Base-by-base conservation (phyloP, 2,888 invertebrate genomes). In the Kuschelorhynchus macadamiae region DNA sequence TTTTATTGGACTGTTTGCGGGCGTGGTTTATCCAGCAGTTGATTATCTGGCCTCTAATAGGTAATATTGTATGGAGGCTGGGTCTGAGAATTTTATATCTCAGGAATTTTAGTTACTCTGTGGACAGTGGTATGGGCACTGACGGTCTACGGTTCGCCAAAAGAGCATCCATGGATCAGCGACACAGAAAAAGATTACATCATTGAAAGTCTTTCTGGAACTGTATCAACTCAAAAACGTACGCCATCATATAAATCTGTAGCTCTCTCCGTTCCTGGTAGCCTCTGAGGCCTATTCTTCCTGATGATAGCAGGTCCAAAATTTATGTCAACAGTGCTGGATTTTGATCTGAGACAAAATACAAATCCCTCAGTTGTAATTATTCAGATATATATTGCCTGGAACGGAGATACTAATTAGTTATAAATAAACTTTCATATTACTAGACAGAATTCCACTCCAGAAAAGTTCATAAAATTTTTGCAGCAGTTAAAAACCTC, bases 221-320 rank as follows among this genome's bases (percentile, higher is more conserved):
- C 69, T 0, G 46, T 72, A 17, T 68, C 67, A 1, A 66, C 84
- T 64, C 87, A 85, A 77, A 76, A 74, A 87, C 83, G 87, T 64
- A 84, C 89, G 47, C 91, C 91, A 0, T 92, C 93, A 0, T 86
- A 91, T 73, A 86, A 83, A 74, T 83, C 85, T 25, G 89, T 93
- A 33, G 70, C 88, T 12, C 80, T 86, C 0, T 92, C 92, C 0
- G 71, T 91, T 47, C 92, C 92, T 75, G 93, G 93, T 33, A 93
- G 91, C 77, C 83, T 92, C 65, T 93, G 92, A 89, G 90, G 93
- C 0, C 80, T 93, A 21, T 92, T 90, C 81, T 91, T 93, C 78
- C 87, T 92, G 50, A 88, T 92, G 83, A 92, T 91, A 0, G 90
- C 90, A 33, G 91, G 92, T 44, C 92, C 92, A 4, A 90, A 91